Evolutionary conservation across 2,888 invertebrate genomes (phyloP).

Genomic region (Lutraria lutraria): DNA sequence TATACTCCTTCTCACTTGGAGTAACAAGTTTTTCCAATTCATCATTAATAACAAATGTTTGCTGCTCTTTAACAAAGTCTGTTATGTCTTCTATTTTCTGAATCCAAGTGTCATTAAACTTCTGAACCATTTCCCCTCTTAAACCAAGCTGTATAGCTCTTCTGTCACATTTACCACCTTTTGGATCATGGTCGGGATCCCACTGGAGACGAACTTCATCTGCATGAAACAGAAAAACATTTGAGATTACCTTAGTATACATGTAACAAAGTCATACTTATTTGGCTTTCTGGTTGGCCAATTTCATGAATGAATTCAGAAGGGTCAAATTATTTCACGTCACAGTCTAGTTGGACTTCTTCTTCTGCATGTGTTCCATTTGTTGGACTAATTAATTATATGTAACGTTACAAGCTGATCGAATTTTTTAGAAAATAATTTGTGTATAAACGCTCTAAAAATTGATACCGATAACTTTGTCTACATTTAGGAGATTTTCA

Average conservation of each 20-base stretch:
- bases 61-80: slow-evolving; percentile 77
- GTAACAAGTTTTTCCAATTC: slow-evolving; percentile 62
- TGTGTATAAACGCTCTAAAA: too few species aligned
- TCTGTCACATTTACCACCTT: slow-evolving; percentile 65
- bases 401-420: too few species aligned
- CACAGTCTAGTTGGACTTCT: too few species aligned
- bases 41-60: slow-evolving; percentile 49
- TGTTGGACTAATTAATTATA: too few species aligned
- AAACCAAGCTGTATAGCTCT: slow-evolving; percentile 82
- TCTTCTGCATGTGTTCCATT: too few species aligned
- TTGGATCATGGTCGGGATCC: slow-evolving; percentile 82
- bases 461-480: too few species aligned
- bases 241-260: neutral
- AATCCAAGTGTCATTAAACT: slow-evolving; percentile 75
- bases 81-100: slow-evolving; percentile 78
- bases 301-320: too few species aligned
- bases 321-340: too few species aligned
- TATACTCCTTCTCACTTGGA: slow-evolving; percentile 71
- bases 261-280: too few species aligned
- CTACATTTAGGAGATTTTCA: too few species aligned
- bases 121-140: slow-evolving; percentile 72
- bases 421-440: too few species aligned
- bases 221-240: neutral
- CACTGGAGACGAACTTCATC: slow-evolving; percentile 78
- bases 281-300: too few species aligned